Percentiles rank a stretch among this genome's conserved stretches.
Conservation (phyloP, 2,113 vertebrate species). For the Phyllostomus hastatus region DNA sequence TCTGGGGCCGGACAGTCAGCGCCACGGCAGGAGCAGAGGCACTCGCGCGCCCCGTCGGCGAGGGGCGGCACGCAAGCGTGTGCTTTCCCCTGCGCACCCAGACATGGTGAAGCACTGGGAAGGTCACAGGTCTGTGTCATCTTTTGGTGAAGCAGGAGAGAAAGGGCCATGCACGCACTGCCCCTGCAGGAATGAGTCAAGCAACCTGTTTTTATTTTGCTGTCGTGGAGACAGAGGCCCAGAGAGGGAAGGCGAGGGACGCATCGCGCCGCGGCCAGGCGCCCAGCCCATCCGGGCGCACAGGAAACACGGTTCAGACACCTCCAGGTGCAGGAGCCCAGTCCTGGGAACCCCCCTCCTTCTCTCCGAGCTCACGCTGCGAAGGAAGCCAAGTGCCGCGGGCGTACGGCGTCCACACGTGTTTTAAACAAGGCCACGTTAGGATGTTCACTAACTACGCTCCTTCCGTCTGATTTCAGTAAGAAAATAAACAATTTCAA, state of each 20-base stretch:
- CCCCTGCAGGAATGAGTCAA: background rate
- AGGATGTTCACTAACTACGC: background rate
- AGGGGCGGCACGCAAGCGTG: rapidly evolving
- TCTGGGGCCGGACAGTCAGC: rapidly evolving
- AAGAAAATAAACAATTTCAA: background rate
- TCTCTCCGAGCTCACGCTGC: background rate
- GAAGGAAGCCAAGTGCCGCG: background rate
- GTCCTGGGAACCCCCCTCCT: rapidly evolving
- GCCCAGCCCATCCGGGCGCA: background rate
- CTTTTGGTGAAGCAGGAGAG: background rate
- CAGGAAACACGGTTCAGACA: background rate
- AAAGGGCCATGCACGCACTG: background rate
- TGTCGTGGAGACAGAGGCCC: background rate
- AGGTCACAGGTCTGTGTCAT: background rate
- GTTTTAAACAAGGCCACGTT: background rate
- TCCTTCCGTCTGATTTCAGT: background rate
- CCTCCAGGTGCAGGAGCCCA: background rate
- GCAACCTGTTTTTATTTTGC: background rate
- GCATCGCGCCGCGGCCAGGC: background rate
- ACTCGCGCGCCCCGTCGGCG: rapidly evolving
- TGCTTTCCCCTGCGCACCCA: background rate
- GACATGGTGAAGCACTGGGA: background rate
- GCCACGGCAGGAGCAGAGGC: background rate
- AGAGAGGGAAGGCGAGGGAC: background rate
- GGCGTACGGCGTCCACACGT: rapidly evolving